A percentile compares a stretch with the other conserved stretches of the same genome.
These are phyloP conservation scores for Nerophis lumbriciformis DNA, from an alignment of 2,113 vertebrate species.

Conservation along the genomic window DNA sequence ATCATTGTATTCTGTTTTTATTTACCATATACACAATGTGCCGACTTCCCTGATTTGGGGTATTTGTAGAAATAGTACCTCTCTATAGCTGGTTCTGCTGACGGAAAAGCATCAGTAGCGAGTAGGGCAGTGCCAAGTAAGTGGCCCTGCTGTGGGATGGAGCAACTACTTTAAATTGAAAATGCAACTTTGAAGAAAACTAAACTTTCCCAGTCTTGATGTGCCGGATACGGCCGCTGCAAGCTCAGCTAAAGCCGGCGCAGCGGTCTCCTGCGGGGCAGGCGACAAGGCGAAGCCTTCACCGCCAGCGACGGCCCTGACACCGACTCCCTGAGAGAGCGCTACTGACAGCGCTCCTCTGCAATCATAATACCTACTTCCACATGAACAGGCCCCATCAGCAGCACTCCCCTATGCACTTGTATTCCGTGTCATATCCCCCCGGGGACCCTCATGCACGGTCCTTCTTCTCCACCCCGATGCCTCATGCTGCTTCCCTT, in stretches of 20 bases:
- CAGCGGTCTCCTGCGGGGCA: slow-evolving; percentile 35
- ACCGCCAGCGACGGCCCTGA: slow-evolving; percentile 44
- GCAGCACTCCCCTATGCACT: slow-evolving; percentile 43
- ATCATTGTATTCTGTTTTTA: too few species aligned
- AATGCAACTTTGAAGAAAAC: slow-evolving; percentile 11
- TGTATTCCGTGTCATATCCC: slow-evolving; percentile 59
- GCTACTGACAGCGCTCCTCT: slow-evolving; percentile 54
- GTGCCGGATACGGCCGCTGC: slow-evolving; percentile 33
- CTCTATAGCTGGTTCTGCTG: too few species aligned
- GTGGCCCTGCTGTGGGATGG: too few species aligned
- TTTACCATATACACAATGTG: too few species aligned
- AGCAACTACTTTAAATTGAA: background rate
- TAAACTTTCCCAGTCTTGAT: slow-evolving; percentile 12
- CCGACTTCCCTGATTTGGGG: too few species aligned
- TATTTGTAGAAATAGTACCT: too few species aligned
- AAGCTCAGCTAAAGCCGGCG: slow-evolving; percentile 37
- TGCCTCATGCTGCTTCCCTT: slow-evolving; percentile 46
- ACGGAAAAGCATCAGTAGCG: too few species aligned
- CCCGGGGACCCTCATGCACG: slow-evolving; percentile 36
- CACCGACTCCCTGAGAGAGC: slow-evolving; percentile 46
- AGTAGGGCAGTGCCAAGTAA: too few species aligned
- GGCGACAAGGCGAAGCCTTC: slow-evolving; percentile 45
- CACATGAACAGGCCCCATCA: slow-evolving; percentile 60
- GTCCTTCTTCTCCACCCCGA: slow-evolving; percentile 21
- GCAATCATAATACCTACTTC: slow-evolving; percentile 64